Conservation (phyloP, 1,140 invertebrate species). For the Musca domestica region DNA sequence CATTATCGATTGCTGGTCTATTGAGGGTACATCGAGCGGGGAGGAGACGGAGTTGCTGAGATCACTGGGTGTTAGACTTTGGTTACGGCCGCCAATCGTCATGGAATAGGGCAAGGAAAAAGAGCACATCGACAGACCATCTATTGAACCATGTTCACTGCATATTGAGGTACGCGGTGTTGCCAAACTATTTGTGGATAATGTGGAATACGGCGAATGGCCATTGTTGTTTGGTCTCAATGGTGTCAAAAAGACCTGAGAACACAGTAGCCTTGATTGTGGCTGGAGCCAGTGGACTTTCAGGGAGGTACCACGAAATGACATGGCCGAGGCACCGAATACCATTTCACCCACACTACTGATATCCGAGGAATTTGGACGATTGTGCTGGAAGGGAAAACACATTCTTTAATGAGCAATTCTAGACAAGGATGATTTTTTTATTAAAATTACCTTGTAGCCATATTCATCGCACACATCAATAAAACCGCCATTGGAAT, state of each 20-base stretch:
- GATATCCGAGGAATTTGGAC: conserved; percentile 65
- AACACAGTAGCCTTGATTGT: conserved; percentile 69
- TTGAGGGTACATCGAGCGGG: conserved; percentile 44
- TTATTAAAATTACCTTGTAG: conserved; percentile 38
- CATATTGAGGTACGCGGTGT: conserved; percentile 48
- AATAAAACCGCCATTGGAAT: conserved; percentile 49
- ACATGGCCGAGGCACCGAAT: conserved; percentile 85
- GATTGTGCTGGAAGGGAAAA: conserved; percentile 58
- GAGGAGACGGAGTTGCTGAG: conserved; percentile 25
- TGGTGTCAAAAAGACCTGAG: conserved; percentile 64
- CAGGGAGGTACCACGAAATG: conserved; percentile 76
- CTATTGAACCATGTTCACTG: conserved; percentile 49
- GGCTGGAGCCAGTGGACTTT: conserved; percentile 76
- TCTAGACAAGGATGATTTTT: neutral
- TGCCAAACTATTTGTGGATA: conserved; percentile 41
- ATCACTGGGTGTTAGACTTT: conserved; percentile 38
- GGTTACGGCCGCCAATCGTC: conserved; percentile 38
- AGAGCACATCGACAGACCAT: conserved; percentile 49
- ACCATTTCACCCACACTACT: conserved; percentile 82
- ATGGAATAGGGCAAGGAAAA: conserved; percentile 51
- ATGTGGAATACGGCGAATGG: conserved; percentile 48
- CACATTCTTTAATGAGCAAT: neutral
- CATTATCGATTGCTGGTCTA: conserved; percentile 41
- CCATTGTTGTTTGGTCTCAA: conserved; percentile 28
- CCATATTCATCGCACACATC: conserved; percentile 50